Evolutionary conservation across 2,113 vertebrate species (phyloP).

Genomic region (Psilopsiagon aymara): DNA sequence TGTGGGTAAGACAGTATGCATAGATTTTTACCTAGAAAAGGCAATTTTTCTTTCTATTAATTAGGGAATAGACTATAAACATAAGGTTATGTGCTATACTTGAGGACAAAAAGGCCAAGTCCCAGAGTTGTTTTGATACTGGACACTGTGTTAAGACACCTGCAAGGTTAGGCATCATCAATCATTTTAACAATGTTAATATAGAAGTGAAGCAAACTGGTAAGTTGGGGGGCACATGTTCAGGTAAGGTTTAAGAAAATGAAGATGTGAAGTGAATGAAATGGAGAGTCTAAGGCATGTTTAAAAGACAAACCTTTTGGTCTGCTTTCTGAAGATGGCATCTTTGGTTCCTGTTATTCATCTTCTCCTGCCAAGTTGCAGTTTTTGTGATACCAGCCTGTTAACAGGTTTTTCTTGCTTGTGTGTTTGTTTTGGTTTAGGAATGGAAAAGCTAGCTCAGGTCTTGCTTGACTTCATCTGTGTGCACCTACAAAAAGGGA

Average conservation of each 20-base stretch:
- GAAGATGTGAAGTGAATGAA: background rate
- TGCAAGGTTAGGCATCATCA: background rate
- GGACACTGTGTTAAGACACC: background rate
- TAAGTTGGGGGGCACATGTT: background rate
- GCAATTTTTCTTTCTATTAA: conserved; percentile 3
- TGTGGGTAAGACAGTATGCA: background rate
- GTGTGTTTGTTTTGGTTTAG: background rate
- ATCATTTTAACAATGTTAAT: background rate
- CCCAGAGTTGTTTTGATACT: background rate
- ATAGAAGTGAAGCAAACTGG: background rate
- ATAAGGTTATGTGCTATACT: background rate
- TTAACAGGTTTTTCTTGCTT: background rate
- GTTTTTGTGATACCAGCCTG: background rate
- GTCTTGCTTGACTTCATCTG: background rate
- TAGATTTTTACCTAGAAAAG: conserved; percentile 24
- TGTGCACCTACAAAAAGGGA: background rate
- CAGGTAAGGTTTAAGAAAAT: background rate
- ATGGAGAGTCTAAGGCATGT: background rate
- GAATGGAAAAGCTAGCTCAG: background rate
- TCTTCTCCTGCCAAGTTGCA: background rate
- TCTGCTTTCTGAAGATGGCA: background rate
- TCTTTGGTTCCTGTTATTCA: background rate
- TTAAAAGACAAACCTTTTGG: background rate
- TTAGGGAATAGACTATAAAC: background rate
- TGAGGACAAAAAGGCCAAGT: background rate